Percentiles rank a stretch among this genome's conserved stretches.
These are phyloP conservation scores for Rhorus exstirpatorius DNA, from an alignment of 2,888 invertebrate genomes.

Conservation along the genomic window DNA sequence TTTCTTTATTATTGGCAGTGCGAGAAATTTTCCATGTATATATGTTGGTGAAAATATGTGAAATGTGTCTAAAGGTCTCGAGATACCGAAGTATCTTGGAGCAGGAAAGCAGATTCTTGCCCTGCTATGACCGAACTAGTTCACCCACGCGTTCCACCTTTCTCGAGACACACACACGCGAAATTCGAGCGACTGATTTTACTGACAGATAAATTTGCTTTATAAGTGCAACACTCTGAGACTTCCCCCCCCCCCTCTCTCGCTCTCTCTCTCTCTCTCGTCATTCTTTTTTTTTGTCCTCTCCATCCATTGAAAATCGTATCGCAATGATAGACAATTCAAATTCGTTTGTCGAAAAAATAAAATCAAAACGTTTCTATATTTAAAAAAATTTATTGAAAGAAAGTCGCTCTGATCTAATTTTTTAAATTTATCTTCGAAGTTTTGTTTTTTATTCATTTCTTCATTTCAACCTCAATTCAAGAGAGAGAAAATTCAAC, in stretches of 20 bases:
- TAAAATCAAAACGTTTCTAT: no score
- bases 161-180: slow-evolving; percentile 48
- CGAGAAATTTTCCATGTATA: neutral
- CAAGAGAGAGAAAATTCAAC: no score
- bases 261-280: neutral
- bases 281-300: neutral
- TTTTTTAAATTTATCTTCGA: no score
- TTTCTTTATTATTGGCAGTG: neutral
- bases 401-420: no score
- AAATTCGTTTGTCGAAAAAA: no score
- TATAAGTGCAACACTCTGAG: slow-evolving; percentile 52
- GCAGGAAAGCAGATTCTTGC: slow-evolving; percentile 42
- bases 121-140: slow-evolving; percentile 71
- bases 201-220: slow-evolving; percentile 63
- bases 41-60: neutral
- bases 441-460: no score
- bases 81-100: slow-evolving; percentile 35
- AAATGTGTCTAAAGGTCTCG: neutral
- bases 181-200: slow-evolving; percentile 64
- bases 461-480: no score
- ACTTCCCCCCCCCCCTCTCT: neutral
- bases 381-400: no score
- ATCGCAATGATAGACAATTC: no score
- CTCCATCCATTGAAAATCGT: no score
- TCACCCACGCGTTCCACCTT: slow-evolving; percentile 72